These are phyloP conservation scores for Lypha dubia DNA, from an alignment of 2,888 invertebrate species.

Conservation along the genomic window DNA sequence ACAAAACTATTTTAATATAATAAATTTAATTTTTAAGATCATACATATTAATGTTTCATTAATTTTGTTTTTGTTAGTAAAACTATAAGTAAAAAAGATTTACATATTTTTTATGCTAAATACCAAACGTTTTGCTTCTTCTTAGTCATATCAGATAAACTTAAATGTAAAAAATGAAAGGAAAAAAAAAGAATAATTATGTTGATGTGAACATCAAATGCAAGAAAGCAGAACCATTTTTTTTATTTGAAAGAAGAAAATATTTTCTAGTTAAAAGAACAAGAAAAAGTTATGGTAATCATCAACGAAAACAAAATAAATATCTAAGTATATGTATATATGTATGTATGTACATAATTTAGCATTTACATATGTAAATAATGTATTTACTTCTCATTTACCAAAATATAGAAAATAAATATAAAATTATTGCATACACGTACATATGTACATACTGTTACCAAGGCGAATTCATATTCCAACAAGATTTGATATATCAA, in stretches of 20 bases:
- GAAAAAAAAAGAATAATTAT: constrained; percentile 63
- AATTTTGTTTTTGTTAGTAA: background rate
- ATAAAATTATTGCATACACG: constrained; percentile 19
- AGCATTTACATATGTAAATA: too few species aligned
- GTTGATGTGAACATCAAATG: constrained; percentile 61
- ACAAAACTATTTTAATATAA: background rate
- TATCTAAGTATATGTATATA: too few species aligned
- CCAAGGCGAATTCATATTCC: too few species aligned
- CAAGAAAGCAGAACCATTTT: constrained; percentile 71
- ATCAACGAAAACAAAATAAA: background rate
- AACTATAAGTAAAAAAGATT: background rate
- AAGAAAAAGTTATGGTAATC: constrained; percentile 32
- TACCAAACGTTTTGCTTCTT: constrained; percentile 38
- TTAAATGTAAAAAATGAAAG: constrained; percentile 11
- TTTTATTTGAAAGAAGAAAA: constrained; percentile 20
- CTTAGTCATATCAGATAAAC: constrained; percentile 28
- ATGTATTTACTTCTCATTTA: too few species aligned
- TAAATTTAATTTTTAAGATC: background rate
- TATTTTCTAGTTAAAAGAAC: constrained; percentile 30
- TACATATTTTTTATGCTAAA: constrained; percentile 34
- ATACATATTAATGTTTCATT: constrained; percentile 3
- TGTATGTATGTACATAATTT: constrained; percentile 19
- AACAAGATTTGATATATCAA: too few species aligned
- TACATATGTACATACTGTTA: constrained; percentile 31
- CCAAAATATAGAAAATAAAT: constrained; percentile 10